Evolutionary conservation across 2,113 vertebrate species (phyloP).

Genomic region (Vidua chalybeata): DNA sequence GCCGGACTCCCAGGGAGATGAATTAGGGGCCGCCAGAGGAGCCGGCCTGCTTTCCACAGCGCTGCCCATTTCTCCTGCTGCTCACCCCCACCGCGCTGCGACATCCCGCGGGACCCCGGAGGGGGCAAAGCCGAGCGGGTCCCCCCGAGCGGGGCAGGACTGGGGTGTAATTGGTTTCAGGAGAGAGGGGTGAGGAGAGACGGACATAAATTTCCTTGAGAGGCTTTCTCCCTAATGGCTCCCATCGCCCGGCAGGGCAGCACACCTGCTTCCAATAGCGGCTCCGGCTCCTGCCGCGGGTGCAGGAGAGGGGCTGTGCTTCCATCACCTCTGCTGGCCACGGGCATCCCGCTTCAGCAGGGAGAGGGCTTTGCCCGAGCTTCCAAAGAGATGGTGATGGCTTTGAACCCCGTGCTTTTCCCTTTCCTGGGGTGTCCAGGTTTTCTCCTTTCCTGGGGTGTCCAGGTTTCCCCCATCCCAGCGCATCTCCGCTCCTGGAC

Average conservation of each 20-base stretch:
- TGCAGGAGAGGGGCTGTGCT: background rate
- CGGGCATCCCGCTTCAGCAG: fast-evolving
- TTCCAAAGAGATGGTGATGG: fast-evolving
- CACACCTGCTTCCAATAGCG: conserved; percentile 61
- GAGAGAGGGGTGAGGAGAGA: conserved; percentile 46
- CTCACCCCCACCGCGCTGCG: background rate
- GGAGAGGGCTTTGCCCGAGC: background rate
- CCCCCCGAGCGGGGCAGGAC: background rate
- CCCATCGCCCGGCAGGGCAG: conserved; percentile 28
- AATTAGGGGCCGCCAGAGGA: background rate
- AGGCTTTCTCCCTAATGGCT: conserved; percentile 8
- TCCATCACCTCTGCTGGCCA: background rate
- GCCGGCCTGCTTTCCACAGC: background rate
- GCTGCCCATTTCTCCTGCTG: background rate
- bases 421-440: background rate
- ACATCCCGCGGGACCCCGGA: background rate
- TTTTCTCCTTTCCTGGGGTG: background rate
- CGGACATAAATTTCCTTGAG: conserved; percentile 24
- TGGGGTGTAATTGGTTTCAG: background rate
- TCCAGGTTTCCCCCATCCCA: background rate
- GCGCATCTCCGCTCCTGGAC: background rate
- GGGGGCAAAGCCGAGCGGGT: background rate
- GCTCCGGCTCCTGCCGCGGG: background rate
- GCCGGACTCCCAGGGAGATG: conserved; percentile 27
- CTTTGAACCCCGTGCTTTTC: fast-evolving